Conservation (phyloP, 35 echinoderm and acorn worm species). For the Ophiothrix spiculata region DNA sequence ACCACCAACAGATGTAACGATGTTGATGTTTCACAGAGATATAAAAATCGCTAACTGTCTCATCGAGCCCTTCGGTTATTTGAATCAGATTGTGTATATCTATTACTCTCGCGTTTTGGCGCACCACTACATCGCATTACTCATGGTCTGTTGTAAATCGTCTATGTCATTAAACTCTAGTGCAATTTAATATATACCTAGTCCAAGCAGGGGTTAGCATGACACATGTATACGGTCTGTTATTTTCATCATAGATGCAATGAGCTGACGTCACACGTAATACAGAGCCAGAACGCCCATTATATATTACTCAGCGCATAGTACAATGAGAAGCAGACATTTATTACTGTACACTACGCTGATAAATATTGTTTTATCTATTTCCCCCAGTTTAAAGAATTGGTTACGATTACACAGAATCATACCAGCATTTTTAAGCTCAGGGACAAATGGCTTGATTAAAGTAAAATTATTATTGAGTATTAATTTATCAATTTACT, state of each 20-base stretch:
- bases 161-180: background rate
- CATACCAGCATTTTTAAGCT: background rate
- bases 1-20: background rate
- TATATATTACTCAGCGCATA: background rate
- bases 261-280: background rate
- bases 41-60: background rate
- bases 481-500: too few species aligned
- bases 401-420: background rate
- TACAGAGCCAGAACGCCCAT: background rate
- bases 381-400: background rate
- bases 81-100: background rate
- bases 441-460: too few species aligned
- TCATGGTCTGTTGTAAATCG: background rate
- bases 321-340: background rate
- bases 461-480: too few species aligned
- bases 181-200: background rate
- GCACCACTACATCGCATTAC: background rate
- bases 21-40: background rate
- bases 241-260: background rate
- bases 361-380: background rate
- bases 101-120: background rate
- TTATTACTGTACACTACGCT: background rate
- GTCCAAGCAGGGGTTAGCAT: background rate
- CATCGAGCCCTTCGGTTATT: background rate
- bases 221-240: background rate